Base-by-base conservation (phyloP, 2,113 vertebrate genomes). In the Hymenochirus boettgeri region DNA sequence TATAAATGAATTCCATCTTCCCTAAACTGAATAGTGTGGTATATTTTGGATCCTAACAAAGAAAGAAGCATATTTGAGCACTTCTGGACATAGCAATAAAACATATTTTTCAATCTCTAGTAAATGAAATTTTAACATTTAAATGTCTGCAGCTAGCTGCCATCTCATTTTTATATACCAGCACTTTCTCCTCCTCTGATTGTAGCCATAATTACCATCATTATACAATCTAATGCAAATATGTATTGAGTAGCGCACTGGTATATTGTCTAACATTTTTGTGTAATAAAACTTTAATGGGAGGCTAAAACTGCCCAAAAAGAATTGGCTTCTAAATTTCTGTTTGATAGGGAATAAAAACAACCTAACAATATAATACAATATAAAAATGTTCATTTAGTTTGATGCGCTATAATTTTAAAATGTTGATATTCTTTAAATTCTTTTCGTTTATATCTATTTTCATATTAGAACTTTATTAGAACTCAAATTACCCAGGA, bases 91-190 rank as follows among this genome's bases (percentile, higher is more conserved):
- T n/a, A n/a, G n/a, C n/a, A n/a, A n/a, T n/a, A n/a, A n/a, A n/a
- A n/a, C n/a, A n/a, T n/a, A n/a, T n/a, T n/a, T n/a, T n/a, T n/a
- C 23, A 57, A 39, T n/a, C 29, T 26, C 17, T 52, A 18, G 53
- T 45, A 27, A 25, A 17, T 8, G 22, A 21, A 39, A 23, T 56
- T 57, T 48, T 18, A 18, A 47, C 25, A 55, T 24, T 45, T 25
- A 42, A 47, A 55, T 56, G 25, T 27, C 27, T 31, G 37, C 37
- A 65, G 52, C 51, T 64, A 25, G 47, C 62, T 56, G 39, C n/a
- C 25, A 22, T 64, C 15, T 65, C 19, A 57, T 56, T 35, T 57
- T 48, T 56, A 29, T 29, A 65, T 48, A 46, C 26, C 27, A 65
- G 35, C 37, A 48, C 37, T 35, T 33, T 23, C 18, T 24, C 33